These are phyloP conservation scores for Holothuria glaberrima DNA, from an alignment of 35 echinoderm and acorn worm species.

Conservation along the genomic window DNA sequence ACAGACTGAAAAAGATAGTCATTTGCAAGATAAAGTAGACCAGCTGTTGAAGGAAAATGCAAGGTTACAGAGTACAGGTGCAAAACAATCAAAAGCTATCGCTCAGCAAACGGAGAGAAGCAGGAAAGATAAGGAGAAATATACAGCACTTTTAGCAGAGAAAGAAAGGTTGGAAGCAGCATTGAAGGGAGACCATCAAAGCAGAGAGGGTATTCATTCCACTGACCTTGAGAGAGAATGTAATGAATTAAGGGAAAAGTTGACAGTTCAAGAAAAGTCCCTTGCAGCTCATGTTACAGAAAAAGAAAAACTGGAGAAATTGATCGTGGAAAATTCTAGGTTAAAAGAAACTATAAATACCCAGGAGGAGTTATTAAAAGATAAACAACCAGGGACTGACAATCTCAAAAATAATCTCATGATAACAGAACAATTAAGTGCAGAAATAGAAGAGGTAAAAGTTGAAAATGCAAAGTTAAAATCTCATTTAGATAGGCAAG, in stretches of 20 bases:
- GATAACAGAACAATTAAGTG: conserved; percentile 50
- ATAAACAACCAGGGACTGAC: conserved; percentile 22
- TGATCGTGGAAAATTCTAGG: conserved; percentile 64
- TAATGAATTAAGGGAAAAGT: conserved; percentile 39
- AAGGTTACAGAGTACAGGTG: conserved; percentile 61
- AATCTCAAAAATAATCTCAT: conserved; percentile 27
- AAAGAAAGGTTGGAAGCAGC: conserved; percentile 53
- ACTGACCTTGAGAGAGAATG: conserved; percentile 50
- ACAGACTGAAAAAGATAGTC: conserved; percentile 7
- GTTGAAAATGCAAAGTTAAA: conserved; percentile 47
- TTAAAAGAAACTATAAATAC: conserved; percentile 59
- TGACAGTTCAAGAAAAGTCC: conserved; percentile 44
- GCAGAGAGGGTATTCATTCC: background rate
- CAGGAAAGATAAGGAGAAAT: conserved; percentile 74
- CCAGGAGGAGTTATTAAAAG: conserved; percentile 25
- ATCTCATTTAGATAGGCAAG: conserved; percentile 21
- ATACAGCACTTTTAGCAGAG: conserved; percentile 62
- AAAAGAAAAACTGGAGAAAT: conserved; percentile 49
- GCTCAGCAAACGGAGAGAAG: conserved; percentile 75
- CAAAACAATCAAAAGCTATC: conserved; percentile 84
- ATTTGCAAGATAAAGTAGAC: conserved; percentile 40
- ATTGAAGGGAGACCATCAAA: conserved; percentile 10
- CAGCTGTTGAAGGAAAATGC: conserved; percentile 23
- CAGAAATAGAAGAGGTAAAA: conserved; percentile 64
- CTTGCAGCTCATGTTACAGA: conserved; percentile 44